Evolutionary conservation across 1,140 invertebrate genomes (phyloP).

Genomic region (Megathymus violae): DNA sequence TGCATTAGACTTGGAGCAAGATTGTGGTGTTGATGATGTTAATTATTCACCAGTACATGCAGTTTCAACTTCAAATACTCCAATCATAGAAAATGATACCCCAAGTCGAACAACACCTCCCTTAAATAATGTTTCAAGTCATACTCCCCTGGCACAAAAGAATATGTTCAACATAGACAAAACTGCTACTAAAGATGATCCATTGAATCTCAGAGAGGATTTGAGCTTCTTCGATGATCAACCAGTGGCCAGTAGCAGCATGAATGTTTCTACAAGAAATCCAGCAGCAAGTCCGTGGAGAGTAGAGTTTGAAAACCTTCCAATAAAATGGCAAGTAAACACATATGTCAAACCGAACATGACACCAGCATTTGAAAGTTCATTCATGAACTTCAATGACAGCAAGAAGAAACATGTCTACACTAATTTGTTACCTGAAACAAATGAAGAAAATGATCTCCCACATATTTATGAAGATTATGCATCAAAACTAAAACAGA

Average conservation of each 20-base stretch:
- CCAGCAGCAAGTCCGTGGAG: slow-evolving; percentile 73
- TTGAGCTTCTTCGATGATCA: slow-evolving; percentile 76
- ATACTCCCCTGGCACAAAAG: too few species aligned
- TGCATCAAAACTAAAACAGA: slow-evolving; percentile 60
- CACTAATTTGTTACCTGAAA: slow-evolving; percentile 61
- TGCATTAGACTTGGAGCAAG: slow-evolving; percentile 60
- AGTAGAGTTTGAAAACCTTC: slow-evolving; percentile 68
- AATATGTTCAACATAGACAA: too few species aligned
- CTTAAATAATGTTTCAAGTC: background rate
- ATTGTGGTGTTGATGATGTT: slow-evolving; percentile 48
- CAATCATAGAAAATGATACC: background rate
- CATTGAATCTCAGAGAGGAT: slow-evolving; percentile 63
- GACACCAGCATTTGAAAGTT: slow-evolving; percentile 75
- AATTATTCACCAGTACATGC: slow-evolving; percentile 73
- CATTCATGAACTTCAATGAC: slow-evolving; percentile 67
- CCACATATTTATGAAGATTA: slow-evolving; percentile 48
- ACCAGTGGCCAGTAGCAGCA: slow-evolving; percentile 71
- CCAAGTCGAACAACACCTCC: background rate
- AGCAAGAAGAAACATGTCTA: slow-evolving; percentile 78
- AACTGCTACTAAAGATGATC: slow-evolving; percentile 48
- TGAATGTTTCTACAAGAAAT: slow-evolving; percentile 66
- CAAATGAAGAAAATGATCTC: slow-evolving; percentile 45
- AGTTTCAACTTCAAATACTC: slow-evolving; percentile 37
- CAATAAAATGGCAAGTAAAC: slow-evolving; percentile 75
- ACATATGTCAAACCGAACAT: slow-evolving; percentile 75